These are phyloP conservation scores for Hephaestus fuliginosus DNA, from an alignment of 2,797 vertebrate species.

Conservation along the genomic window DNA sequence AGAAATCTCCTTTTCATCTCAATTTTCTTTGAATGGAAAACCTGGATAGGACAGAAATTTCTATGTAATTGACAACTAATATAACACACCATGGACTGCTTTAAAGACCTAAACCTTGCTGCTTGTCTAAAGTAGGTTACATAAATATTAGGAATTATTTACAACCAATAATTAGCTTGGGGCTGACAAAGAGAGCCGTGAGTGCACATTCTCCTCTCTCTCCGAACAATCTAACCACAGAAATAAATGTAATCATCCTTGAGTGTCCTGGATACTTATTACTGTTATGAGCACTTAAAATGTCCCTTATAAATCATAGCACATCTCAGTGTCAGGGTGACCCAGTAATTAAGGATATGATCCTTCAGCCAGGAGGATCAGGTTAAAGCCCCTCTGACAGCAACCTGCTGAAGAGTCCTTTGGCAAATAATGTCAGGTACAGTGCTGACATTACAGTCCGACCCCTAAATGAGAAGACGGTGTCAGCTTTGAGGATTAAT, in stretches of 20 bases:
- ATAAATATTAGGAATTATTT: slow-evolving; percentile 38
- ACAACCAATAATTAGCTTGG: slow-evolving; percentile 17
- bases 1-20: too few species aligned
- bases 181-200: slow-evolving; percentile 1
- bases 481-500: slow-evolving; percentile 43
- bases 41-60: not conserved
- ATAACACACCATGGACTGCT: not conserved
- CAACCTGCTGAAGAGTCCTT: slow-evolving; percentile 52
- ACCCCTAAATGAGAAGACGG: slow-evolving; percentile 30
- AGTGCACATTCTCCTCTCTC: slow-evolving; percentile 10
- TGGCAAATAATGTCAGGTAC: slow-evolving; percentile 59
- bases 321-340: slow-evolving; percentile 66
- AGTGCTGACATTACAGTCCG: slow-evolving; percentile 50
- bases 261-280: slow-evolving; percentile 58
- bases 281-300: slow-evolving; percentile 55
- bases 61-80: not conserved
- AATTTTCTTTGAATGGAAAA: too few species aligned
- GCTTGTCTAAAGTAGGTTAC: slow-evolving; percentile 14
- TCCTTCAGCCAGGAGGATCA: slow-evolving; percentile 47
- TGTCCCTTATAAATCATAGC: slow-evolving; percentile 68
- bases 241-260: slow-evolving; percentile 56
- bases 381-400: slow-evolving; percentile 52
- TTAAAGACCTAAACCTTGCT: not conserved
- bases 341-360: slow-evolving; percentile 64
- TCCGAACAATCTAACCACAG: slow-evolving; percentile 38